Base-by-base conservation (phyloP, 2,113 vertebrate genomes). In the Tringa solitaria region DNA sequence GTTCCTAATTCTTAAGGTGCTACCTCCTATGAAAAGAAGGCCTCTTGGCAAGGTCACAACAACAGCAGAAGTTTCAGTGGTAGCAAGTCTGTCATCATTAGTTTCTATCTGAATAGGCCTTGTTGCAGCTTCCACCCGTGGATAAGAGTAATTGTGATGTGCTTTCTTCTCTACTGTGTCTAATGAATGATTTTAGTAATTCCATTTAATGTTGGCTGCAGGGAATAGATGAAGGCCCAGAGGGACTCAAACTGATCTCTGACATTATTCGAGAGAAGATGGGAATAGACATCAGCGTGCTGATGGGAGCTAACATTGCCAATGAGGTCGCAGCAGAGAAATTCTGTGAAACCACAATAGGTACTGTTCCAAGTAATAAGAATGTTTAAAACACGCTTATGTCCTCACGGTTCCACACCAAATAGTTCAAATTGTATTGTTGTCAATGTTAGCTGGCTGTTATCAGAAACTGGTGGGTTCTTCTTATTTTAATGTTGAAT, bases 291-390 rank as follows among this genome's bases (percentile, higher is more conserved):
- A 98, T 99, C 95, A 99, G 99, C 28, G 99, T 99, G 88, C 96
- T 99, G 78, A 99, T 99, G 99, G 99, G 99, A 54, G 99, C 99
- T 84, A 99, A 99, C 97, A 99, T 99, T 64, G 99, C 99, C 96
- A 99, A 97, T 8, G 99, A 99, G 93, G 99, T 99, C 67, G 99
- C 99, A 8, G 99, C 98, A 2, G 99, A 99, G 94, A 99, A 99
- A 91, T 99, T 99, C 97, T 99, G 99, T 75, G 99, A 99, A 98
- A 99, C 98, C 63, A 99, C 99, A 69, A 99, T 99, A 32, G 99
- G 99, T 99, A 97, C 98, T 92, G 51, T 86, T 84, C 69, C 26
- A 33, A 86, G 26, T 74, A 69, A 50, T 83, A 45, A 93, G 14
- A 78, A 51, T 77, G 28, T 73, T 91, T 89, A 48, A 76, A 88